These are phyloP conservation scores for Athalia circularis DNA, from an alignment of 2,888 invertebrate species.

Conservation along the genomic window DNA sequence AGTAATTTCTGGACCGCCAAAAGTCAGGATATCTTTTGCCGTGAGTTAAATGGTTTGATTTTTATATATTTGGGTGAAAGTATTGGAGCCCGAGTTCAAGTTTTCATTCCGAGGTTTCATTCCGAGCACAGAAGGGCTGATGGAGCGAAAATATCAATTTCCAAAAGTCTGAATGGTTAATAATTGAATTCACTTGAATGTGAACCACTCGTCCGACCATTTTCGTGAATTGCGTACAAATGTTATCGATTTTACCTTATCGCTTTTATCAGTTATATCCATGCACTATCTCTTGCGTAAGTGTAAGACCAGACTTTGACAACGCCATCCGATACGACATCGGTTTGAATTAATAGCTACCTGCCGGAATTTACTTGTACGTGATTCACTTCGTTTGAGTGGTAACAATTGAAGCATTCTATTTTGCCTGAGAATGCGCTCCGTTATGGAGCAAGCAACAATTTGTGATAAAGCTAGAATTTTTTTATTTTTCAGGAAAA, in stretches of 20 bases:
- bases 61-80: conserved; percentile 47
- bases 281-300: conserved; percentile 4
- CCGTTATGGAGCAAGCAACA: not conserved
- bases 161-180: not conserved
- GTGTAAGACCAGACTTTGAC: not conserved
- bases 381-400: no score
- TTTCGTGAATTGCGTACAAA: not conserved
- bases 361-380: no score
- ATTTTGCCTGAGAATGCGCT: not conserved
- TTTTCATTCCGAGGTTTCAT: conserved; percentile 6
- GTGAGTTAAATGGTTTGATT: conserved; percentile 49
- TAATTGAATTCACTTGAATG: not conserved
- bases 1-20: conserved; percentile 41
- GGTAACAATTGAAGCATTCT: not conserved
- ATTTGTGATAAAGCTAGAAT: not conserved
- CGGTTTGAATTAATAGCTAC: no score
- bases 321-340: not conserved
- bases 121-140: no score
- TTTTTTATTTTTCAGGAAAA: conserved; percentile 50
- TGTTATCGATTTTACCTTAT: conserved; percentile 25
- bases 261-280: conserved; percentile 23
- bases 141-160: not conserved
- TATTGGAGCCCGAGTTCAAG: conserved; percentile 36
- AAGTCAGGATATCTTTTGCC: conserved; percentile 52
- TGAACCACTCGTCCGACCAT: not conserved